These are phyloP conservation scores for Panopea generosa DNA, from an alignment of 2,888 invertebrate species.

Conservation along the genomic window DNA sequence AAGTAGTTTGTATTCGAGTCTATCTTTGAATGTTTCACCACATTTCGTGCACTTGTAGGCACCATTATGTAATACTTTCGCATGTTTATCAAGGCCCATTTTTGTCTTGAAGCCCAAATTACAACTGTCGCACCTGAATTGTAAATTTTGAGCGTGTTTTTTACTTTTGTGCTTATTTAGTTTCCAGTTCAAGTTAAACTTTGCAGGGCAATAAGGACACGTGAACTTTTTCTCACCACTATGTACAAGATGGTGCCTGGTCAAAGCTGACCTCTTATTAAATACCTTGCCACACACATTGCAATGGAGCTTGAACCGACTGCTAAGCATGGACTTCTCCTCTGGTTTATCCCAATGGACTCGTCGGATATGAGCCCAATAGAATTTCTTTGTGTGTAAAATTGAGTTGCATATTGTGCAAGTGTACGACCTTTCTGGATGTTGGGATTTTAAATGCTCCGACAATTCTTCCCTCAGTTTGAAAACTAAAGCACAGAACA, in stretches of 20 bases:
- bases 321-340: background rate
- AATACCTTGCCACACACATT: slow-evolving; percentile 1
- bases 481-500: slow-evolving; percentile 19
- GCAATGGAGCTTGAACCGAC: background rate
- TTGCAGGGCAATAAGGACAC: background rate
- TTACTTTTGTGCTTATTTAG: background rate
- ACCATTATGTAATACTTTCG: background rate
- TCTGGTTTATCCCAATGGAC: slow-evolving; percentile 4
- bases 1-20: background rate
- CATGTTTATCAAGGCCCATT: background rate
- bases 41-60: background rate
- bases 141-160: background rate
- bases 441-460: slow-evolving; percentile 28
- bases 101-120: slow-evolving; percentile 15
- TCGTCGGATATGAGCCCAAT: slow-evolving; percentile 3
- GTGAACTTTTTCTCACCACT: background rate
- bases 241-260: slow-evolving; percentile 5
- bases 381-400: background rate
- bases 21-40: slow-evolving; percentile 5
- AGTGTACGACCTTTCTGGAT: slow-evolving; percentile 21
- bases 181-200: no score
- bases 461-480: slow-evolving; percentile 11
- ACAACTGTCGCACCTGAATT: slow-evolving; percentile 25
- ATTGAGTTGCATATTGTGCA: slow-evolving; percentile 35
- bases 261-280: background rate